Evolutionary conservation across 2,888 invertebrate genomes (phyloP), one percentile per base, ranked within the genome.

Genomic region (Leptinotarsa peninsularis): DNA sequence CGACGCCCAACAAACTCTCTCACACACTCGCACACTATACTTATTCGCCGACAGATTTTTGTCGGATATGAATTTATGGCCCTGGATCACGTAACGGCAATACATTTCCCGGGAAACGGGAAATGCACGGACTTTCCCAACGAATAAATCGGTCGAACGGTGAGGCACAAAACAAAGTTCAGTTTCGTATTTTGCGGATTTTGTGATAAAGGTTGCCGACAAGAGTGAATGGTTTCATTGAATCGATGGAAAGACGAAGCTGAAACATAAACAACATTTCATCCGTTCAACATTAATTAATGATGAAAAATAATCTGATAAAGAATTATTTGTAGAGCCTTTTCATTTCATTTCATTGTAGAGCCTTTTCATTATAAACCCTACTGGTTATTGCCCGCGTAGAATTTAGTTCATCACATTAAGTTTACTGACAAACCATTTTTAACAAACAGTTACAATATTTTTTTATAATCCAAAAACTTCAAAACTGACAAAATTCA

Each of bases 11-110:
- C 60, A 27, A 10, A 43, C 43, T 43, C 10, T 33, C 33, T 33
- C 60, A 13, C 15, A 27, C 56, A 21, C 56, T 21, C 56, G 21
- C 21, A 56, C 13, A 56, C 60, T 60, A 60, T 15, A 60, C 18
- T 60, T 60, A 18, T 60, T 23, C 27, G 58, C 18, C 23, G 60
- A 60, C 60, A 60, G 23, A 60, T 60, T 60, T 60, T 60, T 23
- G 14, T 27, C 60, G 54, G 23, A 60, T 60, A 60, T 60, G 58
- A 23, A 58, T 58, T 58, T 58, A 60, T 27, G 21, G 60, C 15
- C 60, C 15, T 2, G 60, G 60, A 60, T 27, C 60, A 60, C 60
- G 60, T 60, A 60, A 60, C 27, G 18, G 60, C 15, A 60, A 60
- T 60, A 23, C 27, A 60, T 60, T 60, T 60, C 5, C 60, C 21